Conservation (phyloP, 2,113 vertebrate species). For the Chiloscyllium plagiosum region DNA sequence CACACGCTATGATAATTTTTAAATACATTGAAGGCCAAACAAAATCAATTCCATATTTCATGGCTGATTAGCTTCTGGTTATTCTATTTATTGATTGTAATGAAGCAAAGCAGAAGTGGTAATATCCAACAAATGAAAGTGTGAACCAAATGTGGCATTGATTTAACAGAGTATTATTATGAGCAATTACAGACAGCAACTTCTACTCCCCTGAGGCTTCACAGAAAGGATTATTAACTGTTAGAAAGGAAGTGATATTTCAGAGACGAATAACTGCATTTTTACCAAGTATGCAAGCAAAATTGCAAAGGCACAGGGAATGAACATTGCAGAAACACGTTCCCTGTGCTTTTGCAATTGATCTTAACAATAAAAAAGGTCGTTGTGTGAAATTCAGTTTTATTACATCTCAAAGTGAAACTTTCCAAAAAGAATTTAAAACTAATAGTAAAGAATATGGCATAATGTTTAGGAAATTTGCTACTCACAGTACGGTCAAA, state of each 20-base stretch:
- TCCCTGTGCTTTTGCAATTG: background rate
- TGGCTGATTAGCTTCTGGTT: background rate
- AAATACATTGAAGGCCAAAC: background rate
- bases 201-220: background rate
- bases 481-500: background rate
- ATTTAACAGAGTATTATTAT: slow-evolving; percentile 17
- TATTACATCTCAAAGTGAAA: background rate
- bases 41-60: slow-evolving; percentile 29
- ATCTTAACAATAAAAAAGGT: background rate
- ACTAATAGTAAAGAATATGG: background rate
- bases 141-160: slow-evolving; percentile 24
- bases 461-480: background rate
- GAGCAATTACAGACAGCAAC: slow-evolving; percentile 16
- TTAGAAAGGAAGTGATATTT: background rate
- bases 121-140: slow-evolving; percentile 23
- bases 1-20: background rate
- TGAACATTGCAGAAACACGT: background rate
- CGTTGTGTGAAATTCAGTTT: background rate
- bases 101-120: background rate
- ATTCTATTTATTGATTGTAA: slow-evolving; percentile 25
- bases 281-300: background rate
- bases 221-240: background rate
- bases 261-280: background rate
- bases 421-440: slow-evolving; percentile 1
- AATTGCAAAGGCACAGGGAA: background rate